Evolutionary conservation across 2,797 vertebrate species (phyloP).

Genomic region (Premnoplex brunnescens): DNA sequence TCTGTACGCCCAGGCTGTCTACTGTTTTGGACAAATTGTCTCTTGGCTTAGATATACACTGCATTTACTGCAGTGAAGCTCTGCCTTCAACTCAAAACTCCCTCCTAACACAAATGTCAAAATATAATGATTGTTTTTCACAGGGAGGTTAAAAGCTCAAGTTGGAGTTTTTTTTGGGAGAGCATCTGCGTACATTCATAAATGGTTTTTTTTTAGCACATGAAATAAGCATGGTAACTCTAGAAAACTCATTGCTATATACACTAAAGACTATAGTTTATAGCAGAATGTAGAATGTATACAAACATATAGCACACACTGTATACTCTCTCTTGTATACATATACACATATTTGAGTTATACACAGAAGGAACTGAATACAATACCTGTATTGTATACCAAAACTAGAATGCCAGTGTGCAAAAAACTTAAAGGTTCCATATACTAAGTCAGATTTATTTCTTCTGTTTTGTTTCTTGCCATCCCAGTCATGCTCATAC

Average conservation of each 20-base stretch:
- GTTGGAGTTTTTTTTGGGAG: neutral
- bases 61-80: neutral
- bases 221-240: neutral
- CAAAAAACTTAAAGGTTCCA: neutral
- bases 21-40: neutral
- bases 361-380: neutral
- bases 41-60: neutral
- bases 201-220: neutral
- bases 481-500: neutral
- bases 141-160: neutral
- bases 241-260: neutral
- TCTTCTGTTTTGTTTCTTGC: neutral
- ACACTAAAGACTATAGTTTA: neutral
- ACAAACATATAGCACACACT: neutral
- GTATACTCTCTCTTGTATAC: neutral
- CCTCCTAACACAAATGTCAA: neutral
- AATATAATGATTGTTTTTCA: neutral
- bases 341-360: neutral
- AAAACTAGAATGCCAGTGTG: neutral
- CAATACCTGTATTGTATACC: neutral
- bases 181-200: neutral
- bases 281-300: neutral
- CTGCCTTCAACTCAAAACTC: neutral
- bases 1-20: neutral
- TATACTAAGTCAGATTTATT: neutral